phyloP scores from a whole-genome alignment of 2,113 vertebrate genomes.

The Tretioscincus oriximinensis region DNA sequence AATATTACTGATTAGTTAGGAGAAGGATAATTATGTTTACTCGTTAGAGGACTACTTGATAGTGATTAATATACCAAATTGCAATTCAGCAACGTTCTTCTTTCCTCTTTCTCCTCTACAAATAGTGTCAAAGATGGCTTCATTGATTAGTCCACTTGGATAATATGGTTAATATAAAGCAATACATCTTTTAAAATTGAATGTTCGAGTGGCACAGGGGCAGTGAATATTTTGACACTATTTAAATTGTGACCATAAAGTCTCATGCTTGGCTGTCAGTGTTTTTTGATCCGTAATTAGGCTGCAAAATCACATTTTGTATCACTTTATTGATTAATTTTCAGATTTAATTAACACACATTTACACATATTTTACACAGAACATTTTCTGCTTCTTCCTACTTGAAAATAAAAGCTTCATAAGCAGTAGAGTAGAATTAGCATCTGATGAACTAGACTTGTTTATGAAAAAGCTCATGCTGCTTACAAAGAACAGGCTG shows the following conservation, averaged over 20 bases:
- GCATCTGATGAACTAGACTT: too few relatives aligned
- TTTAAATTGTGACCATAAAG: background rate
- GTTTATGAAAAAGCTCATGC: too few relatives aligned
- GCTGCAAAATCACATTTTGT: background rate
- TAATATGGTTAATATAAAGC: background rate
- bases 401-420: too few relatives aligned
- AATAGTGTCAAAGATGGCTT: background rate
- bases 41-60: background rate
- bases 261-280: background rate
- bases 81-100: background rate
- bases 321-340: background rate
- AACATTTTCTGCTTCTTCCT: background rate
- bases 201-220: background rate
- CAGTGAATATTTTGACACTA: background rate
- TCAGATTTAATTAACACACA: background rate
- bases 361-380: background rate
- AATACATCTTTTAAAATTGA: background rate
- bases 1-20: background rate
- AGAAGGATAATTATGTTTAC: conserved; percentile 10
- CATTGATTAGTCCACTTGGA: background rate
- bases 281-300: too few relatives aligned
- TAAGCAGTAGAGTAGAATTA: too few relatives aligned
- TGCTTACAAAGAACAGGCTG: too few relatives aligned
- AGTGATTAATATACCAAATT: background rate
- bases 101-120: background rate